phyloP scores from a whole-genome alignment of 1,140 invertebrate species.

The Cotesia chilonis region DNA sequence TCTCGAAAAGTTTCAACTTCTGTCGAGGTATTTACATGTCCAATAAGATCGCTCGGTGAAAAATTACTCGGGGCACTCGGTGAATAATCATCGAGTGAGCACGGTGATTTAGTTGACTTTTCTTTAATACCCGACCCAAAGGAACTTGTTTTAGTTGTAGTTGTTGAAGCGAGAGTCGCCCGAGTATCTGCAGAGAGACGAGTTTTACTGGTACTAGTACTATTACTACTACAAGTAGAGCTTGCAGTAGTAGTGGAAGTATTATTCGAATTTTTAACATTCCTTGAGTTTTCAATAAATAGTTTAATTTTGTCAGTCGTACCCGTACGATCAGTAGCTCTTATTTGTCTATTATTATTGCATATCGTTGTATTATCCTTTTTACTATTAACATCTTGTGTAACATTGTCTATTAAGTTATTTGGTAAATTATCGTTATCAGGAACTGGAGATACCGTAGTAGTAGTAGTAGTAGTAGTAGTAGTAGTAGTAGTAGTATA shows the following conservation, averaged over 20 bases:
- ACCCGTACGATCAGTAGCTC: constrained; percentile 3
- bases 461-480: too few species aligned
- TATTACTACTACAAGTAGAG: neutral
- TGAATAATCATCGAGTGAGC: neutral
- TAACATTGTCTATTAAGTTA: neutral
- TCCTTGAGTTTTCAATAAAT: neutral
- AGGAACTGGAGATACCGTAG: neutral
- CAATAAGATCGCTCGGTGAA: constrained; percentile 6
- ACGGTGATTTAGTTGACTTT: constrained; percentile 1
- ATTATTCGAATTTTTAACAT: neutral
- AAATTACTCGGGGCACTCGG: neutral
- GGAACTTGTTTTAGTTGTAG: too few species aligned
- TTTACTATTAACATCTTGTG: neutral
- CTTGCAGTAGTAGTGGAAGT: neutral
- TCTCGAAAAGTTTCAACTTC: constrained; percentile 12
- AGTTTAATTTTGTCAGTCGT: constrained; percentile 7
- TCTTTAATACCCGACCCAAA: neutral
- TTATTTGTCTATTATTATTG: constrained; percentile 1
- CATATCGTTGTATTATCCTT: neutral
- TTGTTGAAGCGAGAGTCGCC: too few species aligned
- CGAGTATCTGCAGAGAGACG: too few species aligned
- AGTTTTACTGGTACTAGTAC: neutral
- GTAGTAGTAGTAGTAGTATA: too few species aligned
- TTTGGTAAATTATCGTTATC: constrained; percentile 2
- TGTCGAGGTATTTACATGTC: constrained; percentile 5